Conservation (phyloP, 64 coral and sea anemone species). For the Hydrozoanthus tunicans region DNA sequence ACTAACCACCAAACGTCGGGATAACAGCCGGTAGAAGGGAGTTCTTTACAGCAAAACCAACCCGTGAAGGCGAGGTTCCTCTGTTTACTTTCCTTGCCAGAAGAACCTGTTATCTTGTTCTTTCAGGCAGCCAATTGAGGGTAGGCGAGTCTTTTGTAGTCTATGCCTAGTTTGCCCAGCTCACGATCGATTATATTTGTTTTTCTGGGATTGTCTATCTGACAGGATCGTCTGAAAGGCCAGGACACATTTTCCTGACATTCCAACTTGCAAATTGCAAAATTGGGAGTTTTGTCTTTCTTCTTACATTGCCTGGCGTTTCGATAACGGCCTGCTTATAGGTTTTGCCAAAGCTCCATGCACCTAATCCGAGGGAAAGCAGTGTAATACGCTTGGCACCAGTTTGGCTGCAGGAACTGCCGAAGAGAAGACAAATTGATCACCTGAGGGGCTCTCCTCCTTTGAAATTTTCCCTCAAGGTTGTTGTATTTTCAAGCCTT, state of each 20-base stretch:
- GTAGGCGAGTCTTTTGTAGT: background rate
- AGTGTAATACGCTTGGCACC: too few relatives aligned
- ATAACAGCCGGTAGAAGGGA: conserved; percentile 1
- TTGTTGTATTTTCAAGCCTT: too few relatives aligned
- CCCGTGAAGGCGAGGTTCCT: conserved; percentile 15
- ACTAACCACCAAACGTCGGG: background rate
- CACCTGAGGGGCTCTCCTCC: too few relatives aligned
- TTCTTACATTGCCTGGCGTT: conserved; percentile 2
- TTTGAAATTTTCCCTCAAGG: too few relatives aligned
- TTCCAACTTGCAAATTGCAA: conserved; percentile 6
- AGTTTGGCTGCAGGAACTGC: too few relatives aligned
- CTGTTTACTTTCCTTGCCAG: conserved; percentile 3
- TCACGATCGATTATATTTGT: conserved; percentile 1
- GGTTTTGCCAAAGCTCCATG: background rate
- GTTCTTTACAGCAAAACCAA: conserved; percentile 9
- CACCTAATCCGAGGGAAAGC: background rate
- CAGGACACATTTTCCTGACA: conserved; percentile 14
- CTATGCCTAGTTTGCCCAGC: conserved; percentile 11
- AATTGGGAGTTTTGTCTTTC: background rate
- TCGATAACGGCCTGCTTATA: background rate
- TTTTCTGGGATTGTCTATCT: conserved; percentile 5
- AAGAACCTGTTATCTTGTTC: background rate
- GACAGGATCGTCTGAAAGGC: conserved; percentile 5
- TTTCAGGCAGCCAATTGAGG: conserved; percentile 11
- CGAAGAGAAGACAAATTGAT: too few relatives aligned